These are phyloP conservation scores for Caenorhabditis inopinata DNA, from an alignment of 1,140 invertebrate species.

Conservation along the genomic window DNA sequence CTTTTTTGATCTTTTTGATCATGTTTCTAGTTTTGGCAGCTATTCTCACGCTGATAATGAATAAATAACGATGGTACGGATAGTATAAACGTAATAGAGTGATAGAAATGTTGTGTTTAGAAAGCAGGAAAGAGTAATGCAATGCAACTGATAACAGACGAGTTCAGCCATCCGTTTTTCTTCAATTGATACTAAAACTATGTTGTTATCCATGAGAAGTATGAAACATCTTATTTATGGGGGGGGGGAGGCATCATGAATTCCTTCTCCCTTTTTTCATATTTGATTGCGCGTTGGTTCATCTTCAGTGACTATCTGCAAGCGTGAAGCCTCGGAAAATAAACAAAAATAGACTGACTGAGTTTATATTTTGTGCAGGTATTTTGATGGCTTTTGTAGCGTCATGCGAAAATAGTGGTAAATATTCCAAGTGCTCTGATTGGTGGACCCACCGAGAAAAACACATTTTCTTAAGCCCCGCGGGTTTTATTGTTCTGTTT, in stretches of 20 bases:
- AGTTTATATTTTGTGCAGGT: too few species aligned
- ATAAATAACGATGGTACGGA: neutral
- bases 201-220: too few species aligned
- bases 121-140: neutral
- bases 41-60: slow-evolving; percentile 14
- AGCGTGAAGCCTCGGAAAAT: too few species aligned
- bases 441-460: neutral
- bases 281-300: too few species aligned
- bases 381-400: too few species aligned
- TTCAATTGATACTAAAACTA: neutral
- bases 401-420: too few species aligned
- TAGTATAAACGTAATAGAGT: neutral
- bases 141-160: neutral
- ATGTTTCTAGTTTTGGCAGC: neutral
- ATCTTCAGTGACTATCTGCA: too few species aligned
- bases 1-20: neutral
- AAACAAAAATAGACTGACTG: too few species aligned
- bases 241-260: too few species aligned
- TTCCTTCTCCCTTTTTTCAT: too few species aligned
- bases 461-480: slow-evolving; percentile 21
- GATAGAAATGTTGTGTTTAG: neutral
- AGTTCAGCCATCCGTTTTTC: neutral
- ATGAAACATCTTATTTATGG: too few species aligned
- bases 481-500: slow-evolving; percentile 23
- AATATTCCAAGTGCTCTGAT: neutral